Evolutionary conservation across 1,140 invertebrate genomes (phyloP).

Genomic region (Latrodectus geometricus): DNA sequence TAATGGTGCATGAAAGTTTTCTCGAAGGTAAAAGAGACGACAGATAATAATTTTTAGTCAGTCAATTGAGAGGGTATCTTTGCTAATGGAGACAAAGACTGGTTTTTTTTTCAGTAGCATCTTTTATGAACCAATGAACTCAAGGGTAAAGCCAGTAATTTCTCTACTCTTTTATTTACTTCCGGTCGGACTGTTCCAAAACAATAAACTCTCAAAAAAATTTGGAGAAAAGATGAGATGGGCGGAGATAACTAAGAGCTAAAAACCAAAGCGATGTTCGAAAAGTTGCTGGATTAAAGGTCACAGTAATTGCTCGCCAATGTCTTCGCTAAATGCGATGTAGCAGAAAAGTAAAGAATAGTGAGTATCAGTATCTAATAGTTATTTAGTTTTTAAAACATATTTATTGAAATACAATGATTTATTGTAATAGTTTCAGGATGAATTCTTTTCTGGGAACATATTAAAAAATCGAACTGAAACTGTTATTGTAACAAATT

Average conservation of each 20-base stretch:
- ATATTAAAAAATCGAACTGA: too few relatives aligned
- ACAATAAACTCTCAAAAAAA: conserved; percentile 28
- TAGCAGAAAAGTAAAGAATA: neutral
- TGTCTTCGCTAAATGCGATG: conserved; percentile 2
- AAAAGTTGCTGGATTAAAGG: conserved; percentile 27
- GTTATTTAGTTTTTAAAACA: too few relatives aligned
- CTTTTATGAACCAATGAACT: conserved; percentile 50
- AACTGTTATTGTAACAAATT: too few relatives aligned
- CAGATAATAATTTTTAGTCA: conserved; percentile 55
- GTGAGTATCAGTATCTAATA: too few relatives aligned
- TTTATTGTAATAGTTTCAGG: too few relatives aligned
- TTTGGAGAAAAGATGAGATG: neutral
- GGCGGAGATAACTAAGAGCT: neutral
- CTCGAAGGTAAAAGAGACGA: conserved; percentile 42
- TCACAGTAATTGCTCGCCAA: conserved; percentile 39
- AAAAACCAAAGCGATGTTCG: conserved; percentile 15
- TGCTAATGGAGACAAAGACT: conserved; percentile 38
- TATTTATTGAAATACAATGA: too few relatives aligned
- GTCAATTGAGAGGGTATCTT: conserved; percentile 13
- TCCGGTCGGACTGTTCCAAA: conserved; percentile 36
- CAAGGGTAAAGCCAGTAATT: conserved; percentile 41
- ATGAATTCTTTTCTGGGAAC: too few relatives aligned
- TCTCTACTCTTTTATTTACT: conserved; percentile 48
- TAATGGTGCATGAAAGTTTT: conserved; percentile 56
- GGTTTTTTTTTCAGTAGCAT: conserved; percentile 27